Evolutionary conservation across 2,888 invertebrate genomes (phyloP).

Genomic region (Cordilura impudica): DNA sequence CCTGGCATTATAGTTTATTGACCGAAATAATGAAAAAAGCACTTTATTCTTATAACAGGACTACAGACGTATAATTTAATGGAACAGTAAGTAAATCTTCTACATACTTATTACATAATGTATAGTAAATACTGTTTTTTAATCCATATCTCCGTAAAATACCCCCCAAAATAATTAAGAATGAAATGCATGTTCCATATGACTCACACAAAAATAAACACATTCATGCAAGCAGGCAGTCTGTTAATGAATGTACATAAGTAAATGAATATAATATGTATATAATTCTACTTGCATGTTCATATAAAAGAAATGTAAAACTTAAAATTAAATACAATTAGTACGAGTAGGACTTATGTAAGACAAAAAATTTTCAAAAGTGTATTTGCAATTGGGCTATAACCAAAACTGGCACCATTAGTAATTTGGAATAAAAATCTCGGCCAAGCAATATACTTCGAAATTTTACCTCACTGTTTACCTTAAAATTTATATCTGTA

Average conservation of each 20-base stretch:
- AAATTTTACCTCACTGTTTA: too few species aligned
- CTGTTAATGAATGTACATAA: conserved; percentile 17
- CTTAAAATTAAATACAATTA: conserved; percentile 17
- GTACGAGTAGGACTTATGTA: too few species aligned
- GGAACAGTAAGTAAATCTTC: background rate
- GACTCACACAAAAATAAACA: background rate
- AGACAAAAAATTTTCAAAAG: too few species aligned
- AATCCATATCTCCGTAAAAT: conserved; percentile 40
- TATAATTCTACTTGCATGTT: too few species aligned
- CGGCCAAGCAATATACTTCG: too few species aligned
- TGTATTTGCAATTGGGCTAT: too few species aligned
- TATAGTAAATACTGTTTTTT: conserved; percentile 47
- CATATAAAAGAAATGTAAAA: background rate
- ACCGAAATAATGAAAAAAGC: conserved; percentile 21
- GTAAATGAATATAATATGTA: background rate
- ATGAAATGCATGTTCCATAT: background rate
- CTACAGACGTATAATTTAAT: conserved; percentile 6
- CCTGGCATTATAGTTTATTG: conserved; percentile 23
- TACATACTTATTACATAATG: background rate
- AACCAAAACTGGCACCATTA: too few species aligned
- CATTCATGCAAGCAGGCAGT: conserved; percentile 18
- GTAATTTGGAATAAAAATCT: too few species aligned
- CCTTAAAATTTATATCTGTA: too few species aligned
- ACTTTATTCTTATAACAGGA: background rate
- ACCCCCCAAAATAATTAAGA: background rate